These are phyloP conservation scores for Gallinago media DNA, from an alignment of 2,113 vertebrate species.

Conservation along the genomic window DNA sequence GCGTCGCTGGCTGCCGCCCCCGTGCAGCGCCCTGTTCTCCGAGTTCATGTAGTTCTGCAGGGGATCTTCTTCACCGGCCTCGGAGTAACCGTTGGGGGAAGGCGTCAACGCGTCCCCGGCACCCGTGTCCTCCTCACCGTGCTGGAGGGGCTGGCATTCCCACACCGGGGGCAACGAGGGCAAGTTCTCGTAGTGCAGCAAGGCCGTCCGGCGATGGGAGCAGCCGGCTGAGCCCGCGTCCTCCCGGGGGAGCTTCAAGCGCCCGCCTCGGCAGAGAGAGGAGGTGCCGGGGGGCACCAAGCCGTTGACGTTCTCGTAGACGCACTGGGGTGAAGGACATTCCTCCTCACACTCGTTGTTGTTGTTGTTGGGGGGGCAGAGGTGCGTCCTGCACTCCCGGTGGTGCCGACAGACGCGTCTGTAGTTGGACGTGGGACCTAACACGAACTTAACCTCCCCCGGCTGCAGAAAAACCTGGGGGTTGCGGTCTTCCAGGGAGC, in stretches of 20 bases:
- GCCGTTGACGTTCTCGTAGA: constrained; percentile 93
- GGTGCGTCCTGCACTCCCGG: background rate
- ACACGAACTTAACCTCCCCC: constrained; percentile 93
- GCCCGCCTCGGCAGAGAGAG: constrained; percentile 55
- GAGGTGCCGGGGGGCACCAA: constrained; percentile 64
- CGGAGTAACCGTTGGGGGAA: constrained; percentile 89
- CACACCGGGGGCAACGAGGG: constrained; percentile 93
- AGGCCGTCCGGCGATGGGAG: constrained; percentile 83
- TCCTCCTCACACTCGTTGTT: constrained; percentile 82
- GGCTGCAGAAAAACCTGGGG: constrained; percentile 93
- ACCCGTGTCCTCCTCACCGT: constrained; percentile 78
- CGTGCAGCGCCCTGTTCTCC: constrained; percentile 66
- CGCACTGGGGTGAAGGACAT: constrained; percentile 82
- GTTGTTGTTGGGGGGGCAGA: constrained; percentile 78
- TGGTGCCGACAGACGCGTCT: constrained; percentile 68
- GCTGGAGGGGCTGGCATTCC: constrained; percentile 87
- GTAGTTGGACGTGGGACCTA: constrained; percentile 88
- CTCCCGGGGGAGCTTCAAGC: constrained; percentile 79
- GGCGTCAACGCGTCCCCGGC: constrained; percentile 79
- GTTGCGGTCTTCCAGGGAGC: constrained; percentile 85
- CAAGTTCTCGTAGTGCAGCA: constrained; percentile 97
- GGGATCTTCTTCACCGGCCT: constrained; percentile 87
- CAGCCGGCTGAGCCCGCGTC: constrained; percentile 68
- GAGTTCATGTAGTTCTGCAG: constrained; percentile 86
- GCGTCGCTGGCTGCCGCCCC: constrained; percentile 43